Percentiles rank a stretch among this genome's conserved stretches.
Evolutionary conservation across 2,113 vertebrate genomes (phyloP).

Genomic region (Meles meles): DNA sequence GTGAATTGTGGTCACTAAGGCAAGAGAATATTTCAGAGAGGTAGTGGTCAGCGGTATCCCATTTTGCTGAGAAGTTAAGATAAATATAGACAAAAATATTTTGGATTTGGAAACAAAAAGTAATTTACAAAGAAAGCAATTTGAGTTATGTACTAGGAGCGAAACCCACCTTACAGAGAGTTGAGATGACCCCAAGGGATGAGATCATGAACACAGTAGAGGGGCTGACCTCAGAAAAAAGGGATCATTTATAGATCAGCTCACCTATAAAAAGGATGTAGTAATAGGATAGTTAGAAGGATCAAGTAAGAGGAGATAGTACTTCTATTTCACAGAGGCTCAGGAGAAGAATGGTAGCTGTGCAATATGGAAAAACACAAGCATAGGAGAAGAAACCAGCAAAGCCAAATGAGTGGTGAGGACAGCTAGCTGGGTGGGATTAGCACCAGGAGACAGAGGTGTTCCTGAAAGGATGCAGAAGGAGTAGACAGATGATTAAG

Average conservation of each 20-base stretch:
- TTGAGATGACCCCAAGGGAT: neutral
- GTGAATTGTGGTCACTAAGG: neutral
- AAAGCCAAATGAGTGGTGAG: neutral
- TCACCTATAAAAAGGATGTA: neutral
- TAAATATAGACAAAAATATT: neutral
- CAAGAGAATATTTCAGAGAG: neutral
- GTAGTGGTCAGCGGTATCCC: neutral
- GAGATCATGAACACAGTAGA: neutral
- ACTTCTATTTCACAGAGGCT: neutral
- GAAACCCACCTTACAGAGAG: neutral
- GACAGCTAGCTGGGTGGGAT: neutral
- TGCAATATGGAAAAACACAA: neutral
- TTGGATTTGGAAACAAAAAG: neutral
- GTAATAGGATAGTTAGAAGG: neutral
- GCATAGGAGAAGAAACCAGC: neutral
- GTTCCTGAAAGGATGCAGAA: neutral
- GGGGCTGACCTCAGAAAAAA: neutral
- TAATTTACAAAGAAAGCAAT: neutral
- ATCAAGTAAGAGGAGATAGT: neutral
- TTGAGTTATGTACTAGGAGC: neutral
- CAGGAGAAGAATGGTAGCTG: neutral
- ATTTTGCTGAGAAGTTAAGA: neutral
- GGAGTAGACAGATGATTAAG: neutral
- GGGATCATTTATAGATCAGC: neutral
- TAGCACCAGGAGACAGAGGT: neutral